Conservation (phyloP, 2,113 vertebrate species). For the Cyphomyrus discorhynchus region DNA sequence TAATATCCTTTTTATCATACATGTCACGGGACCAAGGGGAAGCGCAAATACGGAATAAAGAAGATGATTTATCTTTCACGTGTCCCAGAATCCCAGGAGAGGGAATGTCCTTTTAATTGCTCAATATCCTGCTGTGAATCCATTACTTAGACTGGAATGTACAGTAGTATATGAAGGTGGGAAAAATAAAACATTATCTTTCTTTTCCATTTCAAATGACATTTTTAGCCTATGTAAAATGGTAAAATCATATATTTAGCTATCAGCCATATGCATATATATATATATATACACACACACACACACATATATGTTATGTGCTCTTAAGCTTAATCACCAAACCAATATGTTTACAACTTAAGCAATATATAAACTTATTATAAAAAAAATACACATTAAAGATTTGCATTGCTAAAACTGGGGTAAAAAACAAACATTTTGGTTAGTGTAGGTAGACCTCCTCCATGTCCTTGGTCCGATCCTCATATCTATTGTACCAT, state of each 20-base stretch:
- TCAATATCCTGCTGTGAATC: background rate
- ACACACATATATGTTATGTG: background rate
- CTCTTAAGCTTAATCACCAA: background rate
- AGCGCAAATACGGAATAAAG: background rate
- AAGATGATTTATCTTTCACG: slow-evolving; percentile 2
- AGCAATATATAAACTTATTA: background rate
- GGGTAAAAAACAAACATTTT: background rate
- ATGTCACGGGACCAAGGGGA: background rate
- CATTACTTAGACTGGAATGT: background rate
- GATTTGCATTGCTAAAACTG: background rate
- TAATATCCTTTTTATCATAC: slow-evolving; percentile 17
- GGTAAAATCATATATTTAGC: background rate
- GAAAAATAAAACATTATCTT: background rate
- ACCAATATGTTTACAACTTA: too few relatives aligned
- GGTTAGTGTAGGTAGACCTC: background rate
- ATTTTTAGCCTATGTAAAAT: background rate
- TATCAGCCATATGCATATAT: background rate
- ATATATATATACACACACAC: background rate
- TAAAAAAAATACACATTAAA: background rate
- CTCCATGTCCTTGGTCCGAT: background rate
- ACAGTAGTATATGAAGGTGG: background rate
- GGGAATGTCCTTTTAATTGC: slow-evolving; percentile 1
- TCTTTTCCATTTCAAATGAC: slow-evolving; percentile 2
- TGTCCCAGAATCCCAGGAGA: background rate
- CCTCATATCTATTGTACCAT: background rate